phyloP scores from a whole-genome alignment of 2,888 invertebrate genomes.

The Agrochola macilenta region DNA sequence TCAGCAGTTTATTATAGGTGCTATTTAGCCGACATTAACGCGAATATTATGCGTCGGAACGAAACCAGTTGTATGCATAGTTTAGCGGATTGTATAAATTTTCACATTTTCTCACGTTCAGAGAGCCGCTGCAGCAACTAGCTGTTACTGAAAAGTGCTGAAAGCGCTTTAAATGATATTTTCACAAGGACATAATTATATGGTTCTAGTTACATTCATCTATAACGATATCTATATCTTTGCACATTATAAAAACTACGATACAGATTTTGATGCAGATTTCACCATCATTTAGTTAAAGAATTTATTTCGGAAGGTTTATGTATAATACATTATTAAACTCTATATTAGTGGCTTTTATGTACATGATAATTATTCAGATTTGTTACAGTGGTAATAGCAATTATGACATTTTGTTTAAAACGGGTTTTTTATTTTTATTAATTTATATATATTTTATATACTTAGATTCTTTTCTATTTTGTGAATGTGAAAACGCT shows the following conservation, averaged over 20 bases:
- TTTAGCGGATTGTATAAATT: constrained; percentile 19
- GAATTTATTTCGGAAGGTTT: neutral
- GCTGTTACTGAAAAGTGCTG: neutral
- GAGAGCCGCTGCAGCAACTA: neutral
- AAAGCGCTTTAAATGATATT: neutral
- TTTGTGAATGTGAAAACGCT: no score
- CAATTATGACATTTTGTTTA: no score
- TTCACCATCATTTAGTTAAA: neutral
- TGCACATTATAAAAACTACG: neutral
- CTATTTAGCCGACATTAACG: constrained; percentile 5
- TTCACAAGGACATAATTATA: neutral
- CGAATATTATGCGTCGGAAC: constrained; percentile 25
- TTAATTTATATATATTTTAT: no score
- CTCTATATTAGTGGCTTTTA: no score
- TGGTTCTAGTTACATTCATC: neutral
- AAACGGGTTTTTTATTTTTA: no score
- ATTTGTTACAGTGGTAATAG: no score
- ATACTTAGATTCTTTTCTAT: no score
- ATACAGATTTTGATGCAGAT: neutral
- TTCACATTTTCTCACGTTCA: constrained; percentile 45
- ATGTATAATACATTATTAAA: no score
- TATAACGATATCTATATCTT: neutral
- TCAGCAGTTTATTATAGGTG: neutral
- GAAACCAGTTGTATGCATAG: constrained; percentile 30
- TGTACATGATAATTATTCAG: no score